Evolutionary conservation across 2,888 invertebrate genomes (phyloP), one percentile per base, ranked within the genome.

Genomic region (Conistra vaccinii): DNA sequence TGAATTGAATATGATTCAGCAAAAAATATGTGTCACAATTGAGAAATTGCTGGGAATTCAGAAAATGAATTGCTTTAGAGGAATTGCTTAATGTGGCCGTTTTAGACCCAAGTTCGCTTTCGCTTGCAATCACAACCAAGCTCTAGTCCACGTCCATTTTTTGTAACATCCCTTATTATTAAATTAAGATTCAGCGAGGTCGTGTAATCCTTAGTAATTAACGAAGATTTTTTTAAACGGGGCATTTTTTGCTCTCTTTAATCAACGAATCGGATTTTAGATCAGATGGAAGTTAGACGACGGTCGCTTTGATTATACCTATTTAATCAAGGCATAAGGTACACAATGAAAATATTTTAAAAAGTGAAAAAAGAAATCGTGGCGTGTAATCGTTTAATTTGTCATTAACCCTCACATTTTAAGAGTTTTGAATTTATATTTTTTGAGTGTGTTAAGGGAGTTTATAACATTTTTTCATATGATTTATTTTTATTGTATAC

Each of bases 191-290:
- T 87, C 68, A 72, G 69, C 72, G 48, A 65, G 73, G 55, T 63
- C 62, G 58, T 72, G 70, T 80, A 85, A 86, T 80, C 73, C 78
- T 76, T 68, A 70, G 77, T 85, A 85, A 86, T 86, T 87, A 86
- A 79, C 72, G 60, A 53, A 70, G 62, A 61, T 75, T 76, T 85
- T 85, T 58, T 80, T 32, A 69, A 69, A 70, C 61, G 51, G 42
- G 61, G 26, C 53, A 45, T 58, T 83, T 78, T 82, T 73, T 70
- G 58, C 72, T 61, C 69, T 68, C 70, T 87, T 87, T 83, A 86
- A 85, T 87, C 80, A 85, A 83, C 68, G 76, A 76, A 78, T 77
- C 62, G 60, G 71, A 75, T 72, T 83, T 80, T 58, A 58, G 62
- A 78, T 78, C 66, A 66, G 68, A 72, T 80, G 58, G 78, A 86